Evolutionary conservation across 2,888 invertebrate genomes (phyloP).

Genomic region (Kryphioiulus occultus): DNA sequence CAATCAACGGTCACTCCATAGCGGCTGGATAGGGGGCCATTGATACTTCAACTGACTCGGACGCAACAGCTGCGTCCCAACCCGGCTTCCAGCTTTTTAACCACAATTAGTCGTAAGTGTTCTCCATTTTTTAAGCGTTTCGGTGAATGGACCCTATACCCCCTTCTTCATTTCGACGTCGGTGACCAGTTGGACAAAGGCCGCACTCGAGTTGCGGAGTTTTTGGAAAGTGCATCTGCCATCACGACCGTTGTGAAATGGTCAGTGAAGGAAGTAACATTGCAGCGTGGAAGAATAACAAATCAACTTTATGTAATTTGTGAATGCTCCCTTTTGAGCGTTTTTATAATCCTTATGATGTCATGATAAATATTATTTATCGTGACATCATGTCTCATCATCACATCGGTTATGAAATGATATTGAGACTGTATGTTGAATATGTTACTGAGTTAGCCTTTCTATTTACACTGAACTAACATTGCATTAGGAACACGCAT

Average conservation of each 20-base stretch:
- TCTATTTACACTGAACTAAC: too few species aligned
- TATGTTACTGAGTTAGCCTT: too few species aligned
- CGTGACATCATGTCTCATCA: too few species aligned
- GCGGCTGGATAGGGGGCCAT: not conserved
- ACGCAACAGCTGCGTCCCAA: not conserved
- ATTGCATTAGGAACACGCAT: too few species aligned
- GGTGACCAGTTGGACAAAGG: not conserved
- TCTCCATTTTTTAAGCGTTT: not conserved
- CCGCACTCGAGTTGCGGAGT: not conserved
- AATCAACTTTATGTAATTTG: too few species aligned
- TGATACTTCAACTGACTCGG: conserved; percentile 5
- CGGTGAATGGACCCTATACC: not conserved
- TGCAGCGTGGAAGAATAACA: too few species aligned
- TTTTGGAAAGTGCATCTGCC: not conserved
- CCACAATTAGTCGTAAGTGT: not conserved
- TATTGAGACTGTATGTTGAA: too few species aligned
- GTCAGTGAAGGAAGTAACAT: too few species aligned
- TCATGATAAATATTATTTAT: too few species aligned
- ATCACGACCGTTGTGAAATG: not conserved
- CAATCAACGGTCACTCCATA: not conserved
- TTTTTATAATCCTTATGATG: too few species aligned
- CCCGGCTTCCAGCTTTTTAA: not conserved
- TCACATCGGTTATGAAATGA: too few species aligned
- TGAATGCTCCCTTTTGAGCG: too few species aligned
- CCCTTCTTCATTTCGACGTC: not conserved